Evolutionary conservation across 2,888 invertebrate genomes (phyloP).

Genomic region (Eumerus sabulonum): DNA sequence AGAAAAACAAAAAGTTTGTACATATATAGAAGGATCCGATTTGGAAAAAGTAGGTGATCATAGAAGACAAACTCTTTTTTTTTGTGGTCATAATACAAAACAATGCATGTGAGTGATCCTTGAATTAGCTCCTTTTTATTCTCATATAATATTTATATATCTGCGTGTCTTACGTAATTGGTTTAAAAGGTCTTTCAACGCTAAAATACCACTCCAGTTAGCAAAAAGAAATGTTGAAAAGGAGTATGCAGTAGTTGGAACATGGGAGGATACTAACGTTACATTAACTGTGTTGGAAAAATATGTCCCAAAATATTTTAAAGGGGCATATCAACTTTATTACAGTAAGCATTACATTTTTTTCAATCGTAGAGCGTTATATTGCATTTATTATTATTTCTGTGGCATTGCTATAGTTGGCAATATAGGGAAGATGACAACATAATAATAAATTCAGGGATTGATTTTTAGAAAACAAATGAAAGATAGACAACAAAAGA

Average conservation of each 20-base stretch:
- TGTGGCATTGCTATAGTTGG: too few relatives aligned
- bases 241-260: constrained; percentile 91
- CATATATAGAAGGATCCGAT: constrained; percentile 88
- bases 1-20: constrained; percentile 88
- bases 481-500: too few relatives aligned
- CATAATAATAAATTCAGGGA: too few relatives aligned
- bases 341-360: constrained; percentile 80
- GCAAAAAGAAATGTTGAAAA: constrained; percentile 90
- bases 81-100: constrained; percentile 90
- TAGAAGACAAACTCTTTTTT: constrained; percentile 91
- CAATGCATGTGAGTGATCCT: constrained; percentile 86
- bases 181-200: constrained; percentile 87
- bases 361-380: too few relatives aligned
- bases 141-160: too few relatives aligned
- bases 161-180: neutral
- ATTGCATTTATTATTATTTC: too few relatives aligned
- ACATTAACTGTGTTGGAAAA: constrained; percentile 89
- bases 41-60: constrained; percentile 92
- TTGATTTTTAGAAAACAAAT: too few relatives aligned
- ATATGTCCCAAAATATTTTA: constrained; percentile 90
- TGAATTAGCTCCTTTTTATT: neutral
- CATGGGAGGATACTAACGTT: constrained; percentile 90
- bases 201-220: constrained; percentile 87
- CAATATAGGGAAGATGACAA: too few relatives aligned
- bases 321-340: constrained; percentile 85